Base-by-base conservation (phyloP, 2,797 vertebrate genomes). In the Oceanodroma leucorhoa region DNA sequence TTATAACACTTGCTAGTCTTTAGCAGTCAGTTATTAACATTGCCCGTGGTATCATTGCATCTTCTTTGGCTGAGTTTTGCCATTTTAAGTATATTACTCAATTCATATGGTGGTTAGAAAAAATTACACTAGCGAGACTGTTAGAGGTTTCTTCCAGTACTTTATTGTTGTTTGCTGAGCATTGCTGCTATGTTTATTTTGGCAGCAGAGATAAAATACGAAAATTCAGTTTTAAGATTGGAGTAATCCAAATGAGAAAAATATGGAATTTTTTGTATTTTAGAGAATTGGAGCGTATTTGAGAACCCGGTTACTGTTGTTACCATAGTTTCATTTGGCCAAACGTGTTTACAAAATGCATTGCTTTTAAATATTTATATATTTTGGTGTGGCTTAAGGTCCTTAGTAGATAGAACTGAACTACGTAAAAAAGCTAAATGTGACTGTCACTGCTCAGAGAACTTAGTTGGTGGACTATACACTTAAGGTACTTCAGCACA, bases 21-120 rank as follows among this genome's bases (percentile, higher is more conserved):
- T n/a, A 89, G 79, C 21, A 40, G 82, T 78, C 78, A 60, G 67
- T 95, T 94, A 83, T 23, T 94, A 95, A 93, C 78, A 27, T 66
- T 66, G 70, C 87, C 58, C 20, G 30, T 71, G 61, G n/a, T 92
- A 8, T 54, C 2, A 1, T 71, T 95, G 72, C 69, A 24, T 85
- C 78, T 58, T 85, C 58, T 65, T 92, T 66, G 89, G 57, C 71
- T 12, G 61, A 61, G 40, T 91, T 90, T 69, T 91, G 51, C 72
- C 66, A 41, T 90, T 95, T 23, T 70, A 75, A 89, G 41, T 66
- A 1, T 66, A 43, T 96, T 93, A 34, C 87, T 83, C 65, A 86
- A 90, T 69, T 83, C 30, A 11, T 75, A 17, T 34, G 40, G 64
- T 48, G 5, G 72, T 92, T 93, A 87, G 57, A 58, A 92, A 77